Evolutionary conservation across 2,888 invertebrate genomes (phyloP), one percentile per base, ranked within the genome.

Genomic region (Idaea straminata): DNA sequence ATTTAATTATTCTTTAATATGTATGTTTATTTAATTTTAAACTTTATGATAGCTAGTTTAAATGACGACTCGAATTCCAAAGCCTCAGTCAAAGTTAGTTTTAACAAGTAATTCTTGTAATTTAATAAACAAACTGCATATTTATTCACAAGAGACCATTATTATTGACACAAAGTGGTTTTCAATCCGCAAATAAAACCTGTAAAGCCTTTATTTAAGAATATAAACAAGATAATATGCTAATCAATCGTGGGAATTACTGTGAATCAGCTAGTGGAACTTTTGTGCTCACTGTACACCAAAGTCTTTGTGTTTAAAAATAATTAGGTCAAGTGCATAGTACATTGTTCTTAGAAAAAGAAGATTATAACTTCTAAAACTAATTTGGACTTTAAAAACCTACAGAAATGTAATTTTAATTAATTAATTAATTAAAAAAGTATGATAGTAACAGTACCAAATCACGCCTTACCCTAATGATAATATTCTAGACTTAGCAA

Each of bases 121-220:
- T 13, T 47, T 47, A 47, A 13, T 47, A 47, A 47, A 47, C 47
- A 47, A 47, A 47, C 47, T 47, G 47, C 47, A 47, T 47, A 47
- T 47, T 47, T 47, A 47, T 47, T 47, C 47, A 47, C 47, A 47
- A 47, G 47, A 47, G 13, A 47, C 47, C 47, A 47, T 47, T 47
- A 47, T 47, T 47, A 47, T 47, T 47, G 47, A 47, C 47, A 4
- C 47, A 13, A 47, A 47, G 47, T 47, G 13, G 47, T 47, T 47
- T 47, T 47, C 47, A 47, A 47, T 47, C 47, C 47, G 47, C 47
- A 47, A 47, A 47, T 47, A 47, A 47, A 47, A 47, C 47, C 47
- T 47, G 5, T 47, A 47, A 47, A 47, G 47, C 47, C 47, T 47
- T 47, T 47, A 47, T 47, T 47, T 47, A 47, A 47, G 47, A 47